Evolutionary conservation across 2,113 vertebrate genomes (phyloP), one percentile per base, ranked within the genome.

Genomic region (Microtus ochrogaster): DNA sequence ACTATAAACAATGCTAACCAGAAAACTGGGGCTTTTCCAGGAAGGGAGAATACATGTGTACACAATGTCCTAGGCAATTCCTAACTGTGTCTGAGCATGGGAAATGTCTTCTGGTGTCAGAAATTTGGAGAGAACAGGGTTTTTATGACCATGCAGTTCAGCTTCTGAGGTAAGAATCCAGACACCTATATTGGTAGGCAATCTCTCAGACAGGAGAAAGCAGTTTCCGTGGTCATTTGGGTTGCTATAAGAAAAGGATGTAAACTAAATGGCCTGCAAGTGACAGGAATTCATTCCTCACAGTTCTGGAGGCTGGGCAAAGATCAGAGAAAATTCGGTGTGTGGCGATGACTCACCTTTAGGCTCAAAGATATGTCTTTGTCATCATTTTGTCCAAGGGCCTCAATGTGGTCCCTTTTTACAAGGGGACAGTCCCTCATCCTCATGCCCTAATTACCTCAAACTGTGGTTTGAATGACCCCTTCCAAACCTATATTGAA

Each of bases 1-100:
- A 55, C 39, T 74, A 49, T 63, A 94, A 89, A 85, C 72, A 94
- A 92, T 63, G n/a, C 4, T 44, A 47, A 19, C 30, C 49, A 68
- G 72, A 93, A 90, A 66, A 52, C 21, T 94, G 44, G n/a, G 47
- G 47, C 87, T 81, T 81, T 66, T 85, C n/a, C 36, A 92, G 36
- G 24, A 58, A 68, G 84, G 12, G 44, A 88, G 49, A 79, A 16
- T 77, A 81, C 44, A 13, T 16, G 19, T 4, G 1, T 82, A 28
- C 28, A 89, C n/a, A 33, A 12, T 79, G 82, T 86, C 19, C 52
- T 61, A 68, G 26, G 68, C 68, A 73, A 88, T 11, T 63, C 89
- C 68, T 65, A 41, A 47, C 49, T 26, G 12, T 73, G 21, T 90
- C 30, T 90, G 74, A 92, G 49, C 44, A 77, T 52, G 41, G 41